Base-by-base conservation (phyloP, 2,113 vertebrate species). In the Promerops cafer region DNA sequence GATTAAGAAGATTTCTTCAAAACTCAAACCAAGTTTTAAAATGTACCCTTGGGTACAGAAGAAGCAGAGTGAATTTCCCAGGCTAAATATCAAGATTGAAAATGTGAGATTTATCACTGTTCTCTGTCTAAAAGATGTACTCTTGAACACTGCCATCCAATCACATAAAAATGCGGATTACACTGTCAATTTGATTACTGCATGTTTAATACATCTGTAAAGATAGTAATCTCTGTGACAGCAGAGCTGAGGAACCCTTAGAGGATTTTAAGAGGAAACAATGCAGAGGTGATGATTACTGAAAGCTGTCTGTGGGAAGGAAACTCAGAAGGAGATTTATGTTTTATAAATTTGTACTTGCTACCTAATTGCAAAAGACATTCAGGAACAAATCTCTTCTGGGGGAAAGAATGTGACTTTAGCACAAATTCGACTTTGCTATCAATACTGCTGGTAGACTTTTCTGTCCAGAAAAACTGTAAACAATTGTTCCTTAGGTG, bases 151-250 rank as follows among this genome's bases (percentile, higher is more conserved):
- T 94, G 91, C 33, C 68, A 90, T 65, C 77, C 61, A 95, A n/a
- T 86, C 85, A 76, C n/a, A 66, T 91, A 94, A 95, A 95, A 95
- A 78, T 70, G 42, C 81, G 74, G 49, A 96, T 95, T 95, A 78
- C 31, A 16, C 35, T 93, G 71, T 92, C 93, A 95, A 66, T 96
- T 95, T 76, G 74, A 79, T 53, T 47, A 9, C 35, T 89, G 76
- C 52, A 94, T 65, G 54, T 61, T 86, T 84, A 90, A 94, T 64
- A 26, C 45, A 52, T 81, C 68, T 92, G 44, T 84, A 93, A 93
- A 93, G 80, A 87, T 52, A 86, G 31, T 23, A 83, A 95, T 85
- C 78, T 66, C 49, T 83, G 56, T 90, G 84, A 83, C 64, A 85
- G 81, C 31, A 90, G 35, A 83, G 28, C 40, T 81, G 80, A 90